Percentiles rank a stretch among this genome's conserved stretches.
These are phyloP conservation scores for Rhabdophis nuchalis DNA, from an alignment of 2,797 vertebrate genomes.

Conservation along the genomic window DNA sequence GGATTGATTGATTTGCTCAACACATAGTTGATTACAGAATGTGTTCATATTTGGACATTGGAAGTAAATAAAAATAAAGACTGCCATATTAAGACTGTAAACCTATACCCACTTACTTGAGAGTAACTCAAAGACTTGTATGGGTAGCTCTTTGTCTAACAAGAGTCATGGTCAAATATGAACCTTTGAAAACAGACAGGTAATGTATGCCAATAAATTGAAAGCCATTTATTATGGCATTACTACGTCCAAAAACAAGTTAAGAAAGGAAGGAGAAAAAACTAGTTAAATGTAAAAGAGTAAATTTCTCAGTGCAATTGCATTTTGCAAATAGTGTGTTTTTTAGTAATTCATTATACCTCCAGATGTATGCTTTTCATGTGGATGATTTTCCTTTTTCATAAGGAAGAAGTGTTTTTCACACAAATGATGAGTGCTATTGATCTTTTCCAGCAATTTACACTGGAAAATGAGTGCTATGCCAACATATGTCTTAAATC, in stretches of 20 bases:
- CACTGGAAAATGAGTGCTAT: background rate
- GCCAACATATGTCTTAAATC: background rate
- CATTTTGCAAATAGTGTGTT: slow-evolving; percentile 24
- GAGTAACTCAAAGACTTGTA: background rate
- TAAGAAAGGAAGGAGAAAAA: background rate
- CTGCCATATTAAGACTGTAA: background rate
- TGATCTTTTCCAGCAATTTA: background rate
- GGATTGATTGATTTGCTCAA: background rate
- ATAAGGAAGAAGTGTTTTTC: slow-evolving; percentile 6
- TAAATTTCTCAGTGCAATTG: slow-evolving; percentile 19
- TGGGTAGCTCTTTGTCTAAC: background rate
- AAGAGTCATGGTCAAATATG: background rate
- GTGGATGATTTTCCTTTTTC: slow-evolving; percentile 16
- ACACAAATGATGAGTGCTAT: background rate
- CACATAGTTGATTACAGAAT: background rate
- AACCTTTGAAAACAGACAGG: background rate
- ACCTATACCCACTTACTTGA: background rate
- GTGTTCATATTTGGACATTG: background rate
- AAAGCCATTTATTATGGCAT: background rate
- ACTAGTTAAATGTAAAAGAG: background rate
- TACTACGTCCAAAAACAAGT: background rate
- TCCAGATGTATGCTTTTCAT: rapidly evolving
- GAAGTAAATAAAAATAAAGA: background rate
- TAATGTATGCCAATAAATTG: background rate
- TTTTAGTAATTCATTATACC: slow-evolving; percentile 15